phyloP scores from a whole-genome alignment of 2,113 vertebrate genomes.

The Halichoerus grypus region DNA sequence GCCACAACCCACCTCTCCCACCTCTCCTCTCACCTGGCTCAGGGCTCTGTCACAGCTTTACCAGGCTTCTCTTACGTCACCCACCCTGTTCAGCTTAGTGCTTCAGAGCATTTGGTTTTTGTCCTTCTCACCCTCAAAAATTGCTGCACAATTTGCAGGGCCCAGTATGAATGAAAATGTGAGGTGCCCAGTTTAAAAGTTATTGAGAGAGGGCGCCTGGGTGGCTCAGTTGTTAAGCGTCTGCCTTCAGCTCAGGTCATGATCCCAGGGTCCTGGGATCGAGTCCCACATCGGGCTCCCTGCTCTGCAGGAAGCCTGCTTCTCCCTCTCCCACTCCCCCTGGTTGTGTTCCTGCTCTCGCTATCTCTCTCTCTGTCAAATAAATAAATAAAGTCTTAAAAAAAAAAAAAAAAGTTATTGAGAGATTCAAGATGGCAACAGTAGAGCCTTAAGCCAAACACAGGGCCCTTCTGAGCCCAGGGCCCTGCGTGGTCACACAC shows the following conservation, averaged over 20 bases:
- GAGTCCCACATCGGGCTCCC: too few relatives aligned
- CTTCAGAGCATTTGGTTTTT: background rate
- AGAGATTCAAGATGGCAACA: background rate
- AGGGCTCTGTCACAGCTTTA: background rate
- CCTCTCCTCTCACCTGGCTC: background rate
- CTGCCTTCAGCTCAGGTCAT: too few relatives aligned
- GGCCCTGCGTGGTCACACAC: background rate
- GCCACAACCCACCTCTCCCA: background rate
- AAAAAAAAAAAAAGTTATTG: background rate
- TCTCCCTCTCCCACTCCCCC: too few relatives aligned
- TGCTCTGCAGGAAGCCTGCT: too few relatives aligned
- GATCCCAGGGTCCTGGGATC: too few relatives aligned
- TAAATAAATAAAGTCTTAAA: too few relatives aligned
- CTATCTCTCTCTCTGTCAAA: too few relatives aligned
- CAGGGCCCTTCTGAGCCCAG: background rate
- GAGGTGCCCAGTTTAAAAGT: background rate
- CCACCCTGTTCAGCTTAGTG: background rate
- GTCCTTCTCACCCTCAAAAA: background rate
- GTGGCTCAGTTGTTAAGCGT: too few relatives aligned
- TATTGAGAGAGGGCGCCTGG: background rate
- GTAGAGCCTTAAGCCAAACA: background rate
- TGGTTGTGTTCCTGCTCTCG: too few relatives aligned
- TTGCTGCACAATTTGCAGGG: background rate
- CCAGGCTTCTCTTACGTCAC: background rate
- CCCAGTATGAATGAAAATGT: background rate